Evolutionary conservation across 2,113 vertebrate species (phyloP), one percentile per base, ranked within the genome.

Genomic region (Prunella himalayana): DNA sequence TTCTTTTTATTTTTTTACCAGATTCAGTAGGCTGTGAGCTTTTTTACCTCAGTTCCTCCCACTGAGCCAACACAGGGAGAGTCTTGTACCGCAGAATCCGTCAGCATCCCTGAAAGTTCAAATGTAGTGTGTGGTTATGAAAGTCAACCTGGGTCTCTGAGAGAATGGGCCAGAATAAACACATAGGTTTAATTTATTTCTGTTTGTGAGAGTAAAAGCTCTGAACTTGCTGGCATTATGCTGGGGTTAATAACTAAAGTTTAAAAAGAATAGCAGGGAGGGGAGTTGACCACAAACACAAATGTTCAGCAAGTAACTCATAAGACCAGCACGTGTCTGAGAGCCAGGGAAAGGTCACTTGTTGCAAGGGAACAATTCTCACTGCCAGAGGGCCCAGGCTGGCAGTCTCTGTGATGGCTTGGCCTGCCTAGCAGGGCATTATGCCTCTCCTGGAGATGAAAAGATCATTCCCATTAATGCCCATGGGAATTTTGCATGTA

Each of bases 41-140:
- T 91, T 77, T 92, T 90, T 78, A 69, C 49, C 68, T 82, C 56
- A 33, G 15, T 87, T 94, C 47, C 37, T 93, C 39, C n/a, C 56
- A 75, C 17, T 16, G 23, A 92, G 53, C 20, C 39, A 76, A 53
- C 33, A 80, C 23, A 47, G 42, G 21, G 57, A 88, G 65, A 75
- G 31, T 50, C 61, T 53, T 86, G 69, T 66, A 35, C 44, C 7
- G 2, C 41, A 69, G 63, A 79, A 88, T 90, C 50, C 82, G 60
- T 53, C 51, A 82, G 79, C 75, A 92, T 66, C 83, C 61, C 71
- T 79, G 35, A 71, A 94, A 90, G 84, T 92, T 97, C 91, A 94
- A 82, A 86, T 8, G 25, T 57, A 90, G 70, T 28, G 14, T 85
- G 53, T 75, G 85, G 44, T 92, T 94, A 80, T 86, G 61, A 85